phyloP scores from a whole-genome alignment of 30 jellyfish, hydroid and myxozoan genomes.

The Hydractinia symbiolongicarpus region DNA sequence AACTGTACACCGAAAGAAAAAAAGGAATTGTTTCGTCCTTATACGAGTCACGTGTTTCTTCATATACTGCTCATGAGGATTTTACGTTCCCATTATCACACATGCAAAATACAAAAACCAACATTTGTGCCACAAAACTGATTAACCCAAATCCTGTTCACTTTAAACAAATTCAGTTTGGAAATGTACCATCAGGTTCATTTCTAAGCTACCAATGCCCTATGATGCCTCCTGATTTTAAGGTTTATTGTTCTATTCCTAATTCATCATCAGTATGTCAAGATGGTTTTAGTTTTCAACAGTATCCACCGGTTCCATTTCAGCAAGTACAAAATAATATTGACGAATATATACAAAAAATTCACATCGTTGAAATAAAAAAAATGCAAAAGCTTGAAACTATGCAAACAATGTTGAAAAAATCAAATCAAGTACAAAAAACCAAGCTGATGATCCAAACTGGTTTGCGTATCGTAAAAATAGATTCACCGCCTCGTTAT shows the following conservation, averaged over 20 bases:
- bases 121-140: neutral
- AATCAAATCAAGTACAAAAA: too few species aligned
- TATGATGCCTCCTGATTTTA: constrained; percentile 8
- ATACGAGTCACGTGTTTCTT: neutral
- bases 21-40: constrained; percentile 12
- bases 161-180: too few species aligned
- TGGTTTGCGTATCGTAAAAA: too few species aligned
- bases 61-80: neutral
- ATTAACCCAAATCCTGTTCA: too few species aligned
- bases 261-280: too few species aligned
- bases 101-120: neutral
- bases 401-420: too few species aligned
- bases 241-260: constrained; percentile 2
- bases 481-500: too few species aligned
- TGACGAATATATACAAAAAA: neutral
- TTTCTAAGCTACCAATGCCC: constrained; percentile 10
- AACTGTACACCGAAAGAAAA: too few species aligned
- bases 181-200: constrained; percentile 1
- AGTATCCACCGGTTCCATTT: constrained; percentile 11
- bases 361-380: neutral
- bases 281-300: too few species aligned
- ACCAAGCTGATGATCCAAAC: too few species aligned
- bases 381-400: too few species aligned
- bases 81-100: neutral
- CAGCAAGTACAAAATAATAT: neutral